These are phyloP conservation scores for Nematolebias whitei DNA, from an alignment of 2,113 vertebrate species.

Conservation along the genomic window DNA sequence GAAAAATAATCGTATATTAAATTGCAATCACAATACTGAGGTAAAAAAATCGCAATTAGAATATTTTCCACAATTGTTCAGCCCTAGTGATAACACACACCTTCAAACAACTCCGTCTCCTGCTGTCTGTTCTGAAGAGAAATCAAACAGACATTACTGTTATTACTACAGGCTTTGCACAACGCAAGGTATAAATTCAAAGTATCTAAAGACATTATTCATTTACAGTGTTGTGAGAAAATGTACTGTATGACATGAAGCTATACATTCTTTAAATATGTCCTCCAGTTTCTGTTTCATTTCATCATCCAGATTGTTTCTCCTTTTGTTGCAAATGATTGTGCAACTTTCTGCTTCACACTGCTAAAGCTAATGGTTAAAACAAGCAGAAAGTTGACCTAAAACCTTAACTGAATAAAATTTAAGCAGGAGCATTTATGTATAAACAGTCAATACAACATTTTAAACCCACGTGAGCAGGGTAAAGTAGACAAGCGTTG, in stretches of 20 bases:
- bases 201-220: slow-evolving; percentile 3
- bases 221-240: not conserved
- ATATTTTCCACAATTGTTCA: too few relatives aligned
- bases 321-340: not conserved
- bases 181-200: slow-evolving; percentile 10
- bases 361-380: not conserved
- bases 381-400: not conserved
- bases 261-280: not conserved
- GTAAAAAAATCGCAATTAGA: too few relatives aligned
- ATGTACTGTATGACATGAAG: not conserved
- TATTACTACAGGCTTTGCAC: slow-evolving; percentile 19
- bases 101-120: slow-evolving; percentile 32
- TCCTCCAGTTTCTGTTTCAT: not conserved
- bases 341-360: not conserved
- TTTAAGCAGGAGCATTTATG: too few relatives aligned
- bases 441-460: too few relatives aligned
- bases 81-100: slow-evolving; percentile 48
- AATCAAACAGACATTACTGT: slow-evolving; percentile 23
- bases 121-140: slow-evolving; percentile 22
- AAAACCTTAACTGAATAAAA: not conserved
- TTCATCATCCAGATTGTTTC: slow-evolving; percentile 4
- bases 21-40: too few relatives aligned
- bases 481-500: not conserved
- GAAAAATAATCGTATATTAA: too few relatives aligned
- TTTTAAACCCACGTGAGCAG: not conserved